A percentile compares a stretch with the other conserved stretches of the same genome.
These are phyloP conservation scores for Galemys pyrenaicus DNA, from an alignment of 2,113 vertebrate species.

Conservation along the genomic window DNA sequence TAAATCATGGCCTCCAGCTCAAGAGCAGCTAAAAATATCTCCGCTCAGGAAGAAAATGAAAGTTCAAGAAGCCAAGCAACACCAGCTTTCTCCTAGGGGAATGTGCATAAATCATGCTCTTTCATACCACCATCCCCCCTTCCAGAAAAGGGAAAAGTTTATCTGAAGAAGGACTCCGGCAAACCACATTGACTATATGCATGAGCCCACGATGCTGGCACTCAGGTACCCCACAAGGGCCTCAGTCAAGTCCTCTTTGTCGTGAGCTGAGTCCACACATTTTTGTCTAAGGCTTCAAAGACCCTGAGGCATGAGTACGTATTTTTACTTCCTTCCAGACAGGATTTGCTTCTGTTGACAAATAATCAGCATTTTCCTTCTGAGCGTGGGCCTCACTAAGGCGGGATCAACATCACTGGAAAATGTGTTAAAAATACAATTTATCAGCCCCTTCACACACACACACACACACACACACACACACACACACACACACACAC, in stretches of 20 bases:
- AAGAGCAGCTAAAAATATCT: neutral
- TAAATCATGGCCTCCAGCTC: neutral
- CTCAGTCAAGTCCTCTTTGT: neutral
- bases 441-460: too few species aligned
- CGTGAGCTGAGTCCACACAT: neutral
- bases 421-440: neutral
- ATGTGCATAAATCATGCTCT: neutral
- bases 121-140: neutral
- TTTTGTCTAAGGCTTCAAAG: neutral
- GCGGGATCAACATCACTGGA: neutral
- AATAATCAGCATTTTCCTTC: neutral
- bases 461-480: too few species aligned
- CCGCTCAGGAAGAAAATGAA: neutral
- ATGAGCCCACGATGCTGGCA: neutral
- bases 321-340: neutral
- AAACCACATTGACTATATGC: neutral
- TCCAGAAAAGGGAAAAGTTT: neutral
- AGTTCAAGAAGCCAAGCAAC: neutral
- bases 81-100: neutral
- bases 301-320: neutral
- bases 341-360: neutral
- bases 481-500: too few species aligned
- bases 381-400: neutral
- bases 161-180: neutral
- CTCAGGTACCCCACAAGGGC: neutral